Base-by-base conservation (phyloP, 2,888 invertebrate species). In the Tholera decimalis region DNA sequence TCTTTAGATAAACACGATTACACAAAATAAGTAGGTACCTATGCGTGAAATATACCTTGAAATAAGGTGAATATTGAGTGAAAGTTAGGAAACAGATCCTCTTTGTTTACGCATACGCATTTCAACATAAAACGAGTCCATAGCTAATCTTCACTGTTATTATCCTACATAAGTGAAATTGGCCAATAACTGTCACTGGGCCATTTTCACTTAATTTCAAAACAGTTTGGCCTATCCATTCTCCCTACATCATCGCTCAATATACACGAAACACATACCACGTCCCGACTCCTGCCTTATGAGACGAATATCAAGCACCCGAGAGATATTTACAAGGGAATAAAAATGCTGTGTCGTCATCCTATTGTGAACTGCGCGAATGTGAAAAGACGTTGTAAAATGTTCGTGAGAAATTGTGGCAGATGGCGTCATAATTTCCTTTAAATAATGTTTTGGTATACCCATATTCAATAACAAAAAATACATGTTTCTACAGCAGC, bases 261-360 rank as follows among this genome's bases (percentile, higher is more conserved):
- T 87, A 85, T 83, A 73, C 39, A 74, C 73, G 57, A 57, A 43
- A 86, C 83, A 88, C 88, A 92, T 89, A 87, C 89, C 92, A 86
- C 88, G 88, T 88, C 81, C 78, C 87, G 35, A 57, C 85, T 83
- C 87, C 85, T 86, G 86, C 88, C 70, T 87, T 91, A 92, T 89
- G 90, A 91, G 90, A 87, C 88, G 91, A 92, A 93, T 93, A 93
- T 93, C 93, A 92, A 93, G 88, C 88, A 84, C 79, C 84, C 72
- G 58, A 71, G 83, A 86, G 85, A 89, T 90, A 92, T 92, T 91
- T 91, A 93, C 82, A 80, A 69, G 66, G 71, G 73, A 82, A 84
- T 79, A 83, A 80, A 82, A 83, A 82, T 76, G 76, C 67, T 82
- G 72, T 76, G 72, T 69, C 73, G 65, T 74, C 83, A 73, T 77